Evolutionary conservation across 2,113 vertebrate genomes (phyloP).

Genomic region (Agapornis roseicollis): DNA sequence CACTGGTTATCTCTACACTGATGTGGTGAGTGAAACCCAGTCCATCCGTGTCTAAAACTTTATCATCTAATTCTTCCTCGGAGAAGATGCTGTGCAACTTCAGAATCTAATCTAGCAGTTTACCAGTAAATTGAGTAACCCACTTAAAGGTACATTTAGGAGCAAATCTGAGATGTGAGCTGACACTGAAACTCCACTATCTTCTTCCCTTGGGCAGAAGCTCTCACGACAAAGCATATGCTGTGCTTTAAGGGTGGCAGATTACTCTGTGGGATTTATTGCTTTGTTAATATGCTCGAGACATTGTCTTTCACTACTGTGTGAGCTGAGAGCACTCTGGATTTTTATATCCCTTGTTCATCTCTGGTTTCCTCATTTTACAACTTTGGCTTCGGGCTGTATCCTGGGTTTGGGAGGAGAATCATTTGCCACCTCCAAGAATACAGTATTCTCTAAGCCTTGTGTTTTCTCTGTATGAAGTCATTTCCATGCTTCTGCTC

Average conservation of each 20-base stretch:
- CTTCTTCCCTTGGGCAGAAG: slow-evolving; percentile 3
- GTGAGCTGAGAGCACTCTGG: not conserved
- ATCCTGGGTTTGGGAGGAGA: not conserved
- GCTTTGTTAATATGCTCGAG: not conserved
- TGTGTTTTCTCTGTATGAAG: not conserved
- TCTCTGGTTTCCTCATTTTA: not conserved
- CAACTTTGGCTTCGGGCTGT: not conserved
- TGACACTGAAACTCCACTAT: not conserved
- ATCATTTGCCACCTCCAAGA: not conserved
- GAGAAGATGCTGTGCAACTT: not conserved
- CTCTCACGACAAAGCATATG: not conserved
- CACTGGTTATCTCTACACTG: not conserved
- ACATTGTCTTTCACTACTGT: not conserved
- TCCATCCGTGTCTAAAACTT: not conserved
- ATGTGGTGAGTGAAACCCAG: not conserved
- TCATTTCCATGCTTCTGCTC: not conserved
- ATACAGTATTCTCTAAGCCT: not conserved
- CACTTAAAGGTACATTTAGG: not conserved
- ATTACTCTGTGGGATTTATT: not conserved
- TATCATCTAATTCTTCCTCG: not conserved
- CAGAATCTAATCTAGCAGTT: not conserved
- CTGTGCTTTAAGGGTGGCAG: not conserved
- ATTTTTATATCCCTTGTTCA: not conserved
- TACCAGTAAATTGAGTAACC: not conserved
- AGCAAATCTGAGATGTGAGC: not conserved